Evolutionary conservation across 1,140 invertebrate genomes (phyloP), one percentile per base, ranked within the genome.

Genomic region (Brachionus koreanus): DNA sequence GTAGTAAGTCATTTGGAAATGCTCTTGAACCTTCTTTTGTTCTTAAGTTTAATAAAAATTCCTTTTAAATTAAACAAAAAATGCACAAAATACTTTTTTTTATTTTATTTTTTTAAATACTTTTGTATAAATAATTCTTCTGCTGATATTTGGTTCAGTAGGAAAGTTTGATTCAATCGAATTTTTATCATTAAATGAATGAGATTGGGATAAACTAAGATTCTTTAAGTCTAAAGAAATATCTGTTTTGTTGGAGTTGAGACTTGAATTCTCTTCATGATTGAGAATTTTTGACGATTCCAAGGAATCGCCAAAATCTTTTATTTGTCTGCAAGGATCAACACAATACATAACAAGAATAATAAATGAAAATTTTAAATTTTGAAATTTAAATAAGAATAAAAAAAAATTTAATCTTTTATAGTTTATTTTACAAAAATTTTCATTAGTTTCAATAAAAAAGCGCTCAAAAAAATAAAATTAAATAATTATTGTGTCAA

Each of bases 61-160:
- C 69, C 69, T 74, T 74, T 6, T 10, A 69, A 69, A 19, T 29
- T 29, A 29, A 29, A 29, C 29, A 33, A 65, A 4, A 65, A 65
- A 13, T 46, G 43, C 10, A n/a, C 10, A 46, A 46, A 12, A 12
- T n/a, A n/a, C n/a, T n/a, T n/a, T n/a, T n/a, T 46, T 46, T 46
- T 12, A 46, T 46, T 46, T 46, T 12, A 46, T 10, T 12, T 46
- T 57, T 57, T 6, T 57, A 4, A n/a, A 7, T 74, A 74, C 69
- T 74, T 74, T 74, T 1, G 69, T 74, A 46, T 74, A 74, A 74
- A 74, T 74, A 12, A 74, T 74, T 74, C 69, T 74, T 46, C 43
- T 74, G 5, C 0, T 65, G 7, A 10, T 29, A 9, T 25, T 43
- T 23, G 4, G 23, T 43, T 74, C 42, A 25, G 46, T 19, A 23